Evolutionary conservation across 2,888 invertebrate genomes (phyloP).

Genomic region (Chaetoderma sp.): DNA sequence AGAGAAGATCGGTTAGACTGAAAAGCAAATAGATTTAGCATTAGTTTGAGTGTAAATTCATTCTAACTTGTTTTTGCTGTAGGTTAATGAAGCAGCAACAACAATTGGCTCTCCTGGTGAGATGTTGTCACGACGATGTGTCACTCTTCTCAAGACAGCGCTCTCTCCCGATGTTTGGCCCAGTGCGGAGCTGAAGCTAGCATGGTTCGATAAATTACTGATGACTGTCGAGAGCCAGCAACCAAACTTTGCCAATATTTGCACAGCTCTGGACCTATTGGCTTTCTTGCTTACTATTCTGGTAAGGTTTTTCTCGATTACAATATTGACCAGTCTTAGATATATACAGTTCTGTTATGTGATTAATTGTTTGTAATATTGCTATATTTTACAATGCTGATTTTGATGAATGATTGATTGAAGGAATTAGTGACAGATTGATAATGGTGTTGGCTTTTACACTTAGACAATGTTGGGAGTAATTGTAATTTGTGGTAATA

Average conservation of each 20-base stretch:
- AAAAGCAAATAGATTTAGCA: too few relatives aligned
- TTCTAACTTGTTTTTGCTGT: constrained; percentile 24
- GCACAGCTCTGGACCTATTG: constrained; percentile 90
- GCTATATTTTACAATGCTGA: too few relatives aligned
- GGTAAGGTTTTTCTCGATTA: constrained; percentile 53
- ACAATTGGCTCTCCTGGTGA: constrained; percentile 79
- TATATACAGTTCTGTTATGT: neutral
- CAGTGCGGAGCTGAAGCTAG: constrained; percentile 88
- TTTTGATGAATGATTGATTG: too few relatives aligned
- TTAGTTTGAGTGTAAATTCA: too few relatives aligned
- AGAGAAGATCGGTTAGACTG: neutral
- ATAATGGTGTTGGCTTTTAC: too few relatives aligned
- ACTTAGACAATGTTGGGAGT: too few relatives aligned
- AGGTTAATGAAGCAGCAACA: constrained; percentile 78
- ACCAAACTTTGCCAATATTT: constrained; percentile 88
- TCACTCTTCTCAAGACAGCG: constrained; percentile 87
- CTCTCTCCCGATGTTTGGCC: constrained; percentile 95
- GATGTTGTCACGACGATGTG: constrained; percentile 84
- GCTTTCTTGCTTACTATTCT: constrained; percentile 88
- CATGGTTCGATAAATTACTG: constrained; percentile 86
- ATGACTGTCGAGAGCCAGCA: constrained; percentile 70
- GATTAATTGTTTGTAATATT: neutral
- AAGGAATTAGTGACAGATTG: too few relatives aligned
- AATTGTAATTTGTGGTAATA: too few relatives aligned
- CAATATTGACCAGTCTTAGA: too few relatives aligned